Base-by-base conservation (phyloP, 2,888 invertebrate species). In the Hirtodrosophila duncani region DNA sequence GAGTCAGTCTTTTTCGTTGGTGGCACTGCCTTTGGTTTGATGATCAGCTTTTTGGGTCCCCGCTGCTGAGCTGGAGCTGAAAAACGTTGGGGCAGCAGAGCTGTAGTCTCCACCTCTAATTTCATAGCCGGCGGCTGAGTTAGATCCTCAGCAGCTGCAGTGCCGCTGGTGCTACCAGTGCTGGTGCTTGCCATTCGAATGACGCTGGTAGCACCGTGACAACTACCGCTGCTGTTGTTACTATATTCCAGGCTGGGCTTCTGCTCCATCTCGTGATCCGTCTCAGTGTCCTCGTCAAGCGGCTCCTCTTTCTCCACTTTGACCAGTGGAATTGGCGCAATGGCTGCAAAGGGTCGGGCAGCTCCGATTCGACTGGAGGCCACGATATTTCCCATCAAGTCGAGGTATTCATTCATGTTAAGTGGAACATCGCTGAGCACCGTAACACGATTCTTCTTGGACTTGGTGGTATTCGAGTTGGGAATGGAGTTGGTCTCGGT, bases 371-470 rank as follows among this genome's bases (percentile, higher is more conserved):
- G 85, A 51, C 81, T 84, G 1, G 85, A 85, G n/a, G 85, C 85
- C 46, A 86, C 83, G 48, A 86, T 85, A 44, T 86, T 86, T 16
- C 86, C 87, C 48, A 86, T 82, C 38, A 86, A 51, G 64, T 86
- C 85, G 18, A 87, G 60, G 50, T 85, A 86, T 68, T 86, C 85
- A 41, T 84, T 85, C 58, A 86, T 77, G 63, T 86, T 84, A n/a
- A 87, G 67, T 58, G 87, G 87, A 13, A 87, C 86, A 75, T 87
- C 86, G 49, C 87, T 87, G 18, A 87, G 71, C 18, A 87, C 87
- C 3, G 85, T 87, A 13, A 87, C 81, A 1, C 83, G 84, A 26
- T 79, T 83, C 64, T 79, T 81, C 3, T 79, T 77, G 16, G 78
- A 81, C 37, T 77, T 80, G 30, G 63, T 67, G 9, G 64, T 31